Evolutionary conservation across 2,888 invertebrate genomes (phyloP).

Genomic region (Trissonchulus latispiculum): DNA sequence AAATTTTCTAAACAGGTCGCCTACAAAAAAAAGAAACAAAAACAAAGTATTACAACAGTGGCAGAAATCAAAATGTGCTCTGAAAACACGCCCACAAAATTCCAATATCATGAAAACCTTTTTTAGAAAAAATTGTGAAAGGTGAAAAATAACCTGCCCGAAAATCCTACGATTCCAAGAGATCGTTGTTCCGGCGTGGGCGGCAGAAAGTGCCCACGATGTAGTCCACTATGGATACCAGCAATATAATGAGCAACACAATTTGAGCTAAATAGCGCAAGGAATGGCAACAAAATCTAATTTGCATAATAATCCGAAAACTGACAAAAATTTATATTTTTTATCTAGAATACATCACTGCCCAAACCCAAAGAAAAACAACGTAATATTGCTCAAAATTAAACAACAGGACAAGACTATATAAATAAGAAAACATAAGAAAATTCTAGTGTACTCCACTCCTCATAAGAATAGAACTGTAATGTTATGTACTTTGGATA

Average conservation of each 20-base stretch:
- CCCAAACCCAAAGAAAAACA: too few relatives aligned
- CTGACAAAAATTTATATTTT: neutral
- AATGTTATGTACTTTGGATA: conserved; percentile 46
- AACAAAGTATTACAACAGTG: neutral
- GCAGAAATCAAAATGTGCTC: neutral
- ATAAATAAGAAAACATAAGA: too few relatives aligned
- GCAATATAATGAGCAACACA: conserved; percentile 70
- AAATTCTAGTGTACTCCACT: too few relatives aligned
- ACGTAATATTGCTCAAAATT: too few relatives aligned
- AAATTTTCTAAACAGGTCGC: conserved; percentile 60
- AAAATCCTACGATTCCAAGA: conserved; percentile 73
- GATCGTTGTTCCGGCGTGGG: conserved; percentile 62
- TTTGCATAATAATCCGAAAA: too few relatives aligned
- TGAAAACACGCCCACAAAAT: neutral
- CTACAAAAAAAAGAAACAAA: neutral
- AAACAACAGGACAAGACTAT: too few relatives aligned
- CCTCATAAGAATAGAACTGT: too few relatives aligned
- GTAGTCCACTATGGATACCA: conserved; percentile 77
- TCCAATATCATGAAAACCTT: neutral
- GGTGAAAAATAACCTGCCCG: conserved; percentile 51
- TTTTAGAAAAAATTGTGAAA: neutral
- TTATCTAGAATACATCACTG: too few relatives aligned
- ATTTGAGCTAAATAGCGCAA: conserved; percentile 61
- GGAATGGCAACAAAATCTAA: neutral
- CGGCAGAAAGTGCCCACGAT: conserved; percentile 72